Conservation (phyloP, 2,797 vertebrate genomes). For the Sitta carolinensis region DNA sequence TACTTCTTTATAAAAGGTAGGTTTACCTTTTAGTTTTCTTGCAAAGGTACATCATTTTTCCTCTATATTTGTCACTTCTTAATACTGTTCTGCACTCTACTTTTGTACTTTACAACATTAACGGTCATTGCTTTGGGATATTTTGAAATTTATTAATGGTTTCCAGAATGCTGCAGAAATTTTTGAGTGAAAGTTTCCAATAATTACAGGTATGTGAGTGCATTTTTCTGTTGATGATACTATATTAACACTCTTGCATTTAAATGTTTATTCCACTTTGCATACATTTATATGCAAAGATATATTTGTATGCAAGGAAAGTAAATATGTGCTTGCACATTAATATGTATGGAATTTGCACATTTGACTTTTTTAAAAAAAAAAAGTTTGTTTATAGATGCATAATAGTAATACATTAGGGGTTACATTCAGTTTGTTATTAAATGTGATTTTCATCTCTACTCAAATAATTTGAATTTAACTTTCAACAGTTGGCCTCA, state of each 20-base stretch:
- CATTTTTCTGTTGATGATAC: not conserved
- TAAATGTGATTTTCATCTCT: not conserved
- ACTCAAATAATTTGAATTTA: not conserved
- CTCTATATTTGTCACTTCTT: not conserved
- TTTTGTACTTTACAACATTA: not conserved
- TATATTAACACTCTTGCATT: not conserved
- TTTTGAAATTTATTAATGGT: not conserved
- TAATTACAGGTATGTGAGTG: not conserved
- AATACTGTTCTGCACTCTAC: not conserved
- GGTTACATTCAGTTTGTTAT: not conserved
- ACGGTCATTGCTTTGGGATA: not conserved
- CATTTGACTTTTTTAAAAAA: not conserved
- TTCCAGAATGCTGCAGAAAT: not conserved
- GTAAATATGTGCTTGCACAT: not conserved
- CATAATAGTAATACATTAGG: not conserved
- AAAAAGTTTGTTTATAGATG: not conserved
- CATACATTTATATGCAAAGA: not conserved
- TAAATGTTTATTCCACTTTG: not conserved
- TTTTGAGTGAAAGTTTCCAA: not conserved
- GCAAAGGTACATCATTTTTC: not conserved
- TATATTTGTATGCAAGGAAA: not conserved
- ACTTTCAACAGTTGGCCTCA: not conserved
- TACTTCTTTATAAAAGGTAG: slow-evolving; percentile 99
- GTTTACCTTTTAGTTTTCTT: slow-evolving; percentile 46
- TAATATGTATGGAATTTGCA: not conserved